These are phyloP conservation scores for Acleris laterana DNA, from an alignment of 2,888 invertebrate species.

Conservation along the genomic window DNA sequence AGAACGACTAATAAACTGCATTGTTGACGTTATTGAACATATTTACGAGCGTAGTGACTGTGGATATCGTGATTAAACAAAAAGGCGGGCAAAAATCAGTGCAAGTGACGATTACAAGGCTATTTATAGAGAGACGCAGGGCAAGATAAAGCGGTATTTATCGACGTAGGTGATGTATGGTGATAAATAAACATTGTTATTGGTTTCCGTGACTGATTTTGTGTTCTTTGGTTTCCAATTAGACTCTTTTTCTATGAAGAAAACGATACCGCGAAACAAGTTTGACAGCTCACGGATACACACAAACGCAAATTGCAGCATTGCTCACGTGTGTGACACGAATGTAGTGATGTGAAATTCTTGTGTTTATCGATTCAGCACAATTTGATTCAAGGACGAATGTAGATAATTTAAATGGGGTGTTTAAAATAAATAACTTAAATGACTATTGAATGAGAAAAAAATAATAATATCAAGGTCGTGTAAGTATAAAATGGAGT, in stretches of 20 bases:
- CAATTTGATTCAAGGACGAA: constrained; percentile 70
- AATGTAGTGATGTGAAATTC: constrained; percentile 76
- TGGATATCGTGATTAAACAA: constrained; percentile 61
- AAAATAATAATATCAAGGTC: constrained; percentile 21
- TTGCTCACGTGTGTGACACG: constrained; percentile 63
- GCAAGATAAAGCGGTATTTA: constrained; percentile 62
- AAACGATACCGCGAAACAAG: constrained; percentile 71
- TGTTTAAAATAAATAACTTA: constrained; percentile 7
- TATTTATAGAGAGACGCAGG: constrained; percentile 76
- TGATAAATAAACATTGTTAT: constrained; percentile 48
- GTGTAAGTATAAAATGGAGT: constrained; percentile 54
- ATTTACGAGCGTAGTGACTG: constrained; percentile 46
- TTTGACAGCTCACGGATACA: constrained; percentile 77
- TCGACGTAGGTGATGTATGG: constrained; percentile 44
- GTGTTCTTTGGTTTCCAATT: constrained; percentile 46
- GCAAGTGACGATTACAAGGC: constrained; percentile 70
- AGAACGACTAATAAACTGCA: constrained; percentile 53
- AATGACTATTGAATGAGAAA: constrained; percentile 1
- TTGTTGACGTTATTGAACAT: constrained; percentile 48
- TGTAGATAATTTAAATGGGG: constrained; percentile 43
- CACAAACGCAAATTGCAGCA: constrained; percentile 51
- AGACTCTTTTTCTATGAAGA: constrained; percentile 46
- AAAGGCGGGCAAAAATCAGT: constrained; percentile 77
- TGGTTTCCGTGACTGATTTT: constrained; percentile 43
- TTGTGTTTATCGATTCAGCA: constrained; percentile 76